Conservation (phyloP, 2,113 vertebrate genomes). For the Aptenodytes patagonicus region DNA sequence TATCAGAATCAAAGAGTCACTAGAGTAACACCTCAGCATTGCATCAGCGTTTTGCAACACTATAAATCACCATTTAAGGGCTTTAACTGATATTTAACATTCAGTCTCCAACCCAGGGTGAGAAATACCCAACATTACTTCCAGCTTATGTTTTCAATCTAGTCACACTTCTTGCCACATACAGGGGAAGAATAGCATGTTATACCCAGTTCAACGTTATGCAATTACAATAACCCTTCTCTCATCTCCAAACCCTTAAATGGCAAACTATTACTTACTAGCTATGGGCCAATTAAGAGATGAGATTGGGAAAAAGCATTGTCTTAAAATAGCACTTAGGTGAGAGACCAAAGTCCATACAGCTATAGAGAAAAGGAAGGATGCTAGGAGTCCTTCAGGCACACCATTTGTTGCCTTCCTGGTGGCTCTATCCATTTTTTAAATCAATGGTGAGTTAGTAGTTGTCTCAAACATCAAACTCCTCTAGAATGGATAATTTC, state of each 20-base stretch:
- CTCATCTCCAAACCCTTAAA: neutral
- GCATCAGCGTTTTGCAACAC: neutral
- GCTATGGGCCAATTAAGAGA: neutral
- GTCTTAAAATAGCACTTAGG: neutral
- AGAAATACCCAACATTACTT: neutral
- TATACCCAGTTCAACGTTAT: neutral
- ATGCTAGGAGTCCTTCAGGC: neutral
- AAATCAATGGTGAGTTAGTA: neutral
- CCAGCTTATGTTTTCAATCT: neutral
- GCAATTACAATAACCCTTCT: neutral
- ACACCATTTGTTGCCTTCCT: neutral
- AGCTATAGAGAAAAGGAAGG: neutral
- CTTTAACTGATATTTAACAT: neutral
- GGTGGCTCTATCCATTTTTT: neutral
- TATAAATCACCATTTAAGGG: neutral
- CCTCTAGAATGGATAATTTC: neutral
- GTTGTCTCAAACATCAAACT: neutral
- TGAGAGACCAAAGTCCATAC: neutral
- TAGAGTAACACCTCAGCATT: neutral
- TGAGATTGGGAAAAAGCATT: neutral
- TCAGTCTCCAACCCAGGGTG: neutral
- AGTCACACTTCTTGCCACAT: neutral
- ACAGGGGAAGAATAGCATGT: neutral
- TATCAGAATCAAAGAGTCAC: neutral
- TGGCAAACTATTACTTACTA: neutral